Evolutionary conservation across 2,797 vertebrate species (phyloP).

Genomic region (Hoplostethus atlanticus): DNA sequence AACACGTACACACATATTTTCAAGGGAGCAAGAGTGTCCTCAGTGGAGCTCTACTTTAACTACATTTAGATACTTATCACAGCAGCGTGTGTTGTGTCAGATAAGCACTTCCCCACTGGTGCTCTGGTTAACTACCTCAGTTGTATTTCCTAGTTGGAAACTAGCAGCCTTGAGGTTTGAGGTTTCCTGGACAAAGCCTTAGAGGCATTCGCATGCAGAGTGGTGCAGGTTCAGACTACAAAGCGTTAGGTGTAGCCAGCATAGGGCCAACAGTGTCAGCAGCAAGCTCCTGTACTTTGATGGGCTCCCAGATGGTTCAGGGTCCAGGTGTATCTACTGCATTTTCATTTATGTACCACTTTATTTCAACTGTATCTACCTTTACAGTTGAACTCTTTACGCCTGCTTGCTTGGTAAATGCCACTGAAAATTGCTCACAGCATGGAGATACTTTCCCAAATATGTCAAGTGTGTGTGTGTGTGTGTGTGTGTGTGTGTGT

Average conservation of each 20-base stretch:
- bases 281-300: too few species aligned
- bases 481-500: too few species aligned
- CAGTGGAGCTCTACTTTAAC: conserved; percentile 16
- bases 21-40: conserved; percentile 11
- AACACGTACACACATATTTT: neutral
- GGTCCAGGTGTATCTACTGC: too few species aligned
- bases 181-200: too few species aligned
- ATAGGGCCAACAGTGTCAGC: too few species aligned
- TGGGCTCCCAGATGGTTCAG: too few species aligned
- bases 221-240: too few species aligned
- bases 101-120: conserved; percentile 20
- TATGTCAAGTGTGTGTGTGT: neutral
- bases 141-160: conserved; percentile 8
- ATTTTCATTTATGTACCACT: too few species aligned
- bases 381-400: neutral
- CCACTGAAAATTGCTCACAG: too few species aligned
- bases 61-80: conserved; percentile 11
- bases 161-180: neutral
- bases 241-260: too few species aligned
- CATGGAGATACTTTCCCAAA: neutral
- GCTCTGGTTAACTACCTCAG: conserved; percentile 17
- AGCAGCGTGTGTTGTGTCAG: conserved; percentile 25
- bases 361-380: neutral
- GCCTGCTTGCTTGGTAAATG: too few species aligned
- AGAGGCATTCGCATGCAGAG: too few species aligned